Evolutionary conservation across 2,113 vertebrate species (phyloP), one percentile per base, ranked within the genome.

Genomic region (Zeus faber): DNA sequence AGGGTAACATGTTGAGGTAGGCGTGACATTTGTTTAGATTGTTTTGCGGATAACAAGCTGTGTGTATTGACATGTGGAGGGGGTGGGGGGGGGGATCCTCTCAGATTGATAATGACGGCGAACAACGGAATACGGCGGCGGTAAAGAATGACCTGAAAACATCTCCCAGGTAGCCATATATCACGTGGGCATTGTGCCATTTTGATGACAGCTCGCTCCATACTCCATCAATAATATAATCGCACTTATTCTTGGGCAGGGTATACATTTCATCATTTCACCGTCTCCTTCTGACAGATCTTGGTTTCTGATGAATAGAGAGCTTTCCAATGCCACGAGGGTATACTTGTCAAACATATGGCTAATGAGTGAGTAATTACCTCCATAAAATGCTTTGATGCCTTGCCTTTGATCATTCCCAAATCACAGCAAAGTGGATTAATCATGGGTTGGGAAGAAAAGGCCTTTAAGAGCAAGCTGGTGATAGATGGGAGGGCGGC

Each of bases 301-400:
- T 50, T 55, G 62, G 68, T 77, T 79, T 69, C 37, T 86, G 86
- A 86, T 81, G 85, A 80, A 88, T 85, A 55, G 76, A 67, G 62
- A 58, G 48, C 50, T 61, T 72, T 61, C 55, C 62, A 54, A 68
- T 60, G 77, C 72, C 81, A 79, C 71, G 63, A 71, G 81, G 73
- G 71, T 60, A 48, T 37, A 58, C 76, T 84, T 83, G 82, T 84
- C 84, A 82, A 82, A 84, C 84, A 80, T 81, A 79, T 72, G 82
- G 77, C 73, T 83, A 83, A 85, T 79, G 80, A 84, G 74, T 74
- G 79, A 77, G 62, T 81, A 76, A 87, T 81, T 72, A 76, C 68
- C 54, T 53, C 65, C 45, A 58, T 77, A 60, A 83, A 75, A 76
- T 53, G 67, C 76, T 76, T 80, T 84, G 80, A 82, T 74, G 74